Base-by-base conservation (phyloP, 2,888 invertebrate species). In the Abrostola triplasia region DNA sequence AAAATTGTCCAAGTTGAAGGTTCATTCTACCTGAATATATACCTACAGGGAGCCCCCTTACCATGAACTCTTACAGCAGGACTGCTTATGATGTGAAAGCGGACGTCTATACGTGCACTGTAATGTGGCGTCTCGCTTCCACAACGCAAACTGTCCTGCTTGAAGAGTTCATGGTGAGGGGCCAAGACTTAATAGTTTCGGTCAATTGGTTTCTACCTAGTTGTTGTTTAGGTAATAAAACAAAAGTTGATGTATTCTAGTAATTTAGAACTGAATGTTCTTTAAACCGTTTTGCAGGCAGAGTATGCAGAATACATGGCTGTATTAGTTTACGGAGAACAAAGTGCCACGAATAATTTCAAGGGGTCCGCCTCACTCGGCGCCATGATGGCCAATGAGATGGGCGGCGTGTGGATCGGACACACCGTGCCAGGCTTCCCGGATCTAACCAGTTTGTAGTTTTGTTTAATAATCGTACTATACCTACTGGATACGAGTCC, bases 391-490 rank as follows among this genome's bases (percentile, higher is more conserved):
- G 96, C 96, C 0, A 96, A 97, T 81, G 92, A 95, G 11, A 80
- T 90, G 1, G 95, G 95, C 24, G 99, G 98, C 0, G 95, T 98
- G 76, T 99, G 98, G 98, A 85, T 99, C 58, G 95, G 97, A 12
- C 98, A 99, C 88, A 98, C 98, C 35, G 97, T 98, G 2, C 98
- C 99, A 0, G 95, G 96, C 70, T 98, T 96, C 87, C 97, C 98
- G 0, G 94, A 96, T 0, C 57, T 70, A 10, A 48, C 11, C 24
- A 36, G 80, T 77, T 24, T 41, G 67, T 76, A 40, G 13, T 41
- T 2, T 12, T 40, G 4, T 48, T 59, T 67, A 36, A 36, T 6
- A 12, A 55, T 68, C 59, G 24, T 37, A 8, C 38, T 36, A 6
- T 48, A 12, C 9, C 6, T 8, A 38, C 35, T 36, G 5, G 11